Percentiles rank a stretch among this genome's conserved stretches.
Evolutionary conservation across 1,140 invertebrate genomes (phyloP).

Genomic region (Ceratina australensis): DNA sequence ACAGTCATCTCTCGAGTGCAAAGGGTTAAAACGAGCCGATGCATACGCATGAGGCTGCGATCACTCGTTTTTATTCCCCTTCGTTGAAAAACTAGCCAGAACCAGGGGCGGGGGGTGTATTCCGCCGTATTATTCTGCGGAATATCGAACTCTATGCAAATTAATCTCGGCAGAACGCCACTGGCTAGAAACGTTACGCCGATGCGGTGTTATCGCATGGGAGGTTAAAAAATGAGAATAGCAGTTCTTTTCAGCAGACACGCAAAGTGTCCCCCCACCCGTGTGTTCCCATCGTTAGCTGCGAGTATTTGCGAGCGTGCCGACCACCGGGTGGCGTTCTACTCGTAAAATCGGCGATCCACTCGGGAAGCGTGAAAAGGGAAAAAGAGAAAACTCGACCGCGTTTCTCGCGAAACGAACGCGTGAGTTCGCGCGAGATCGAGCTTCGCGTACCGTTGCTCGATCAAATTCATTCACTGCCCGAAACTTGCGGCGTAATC

Average conservation of each 20-base stretch:
- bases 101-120: too few species aligned
- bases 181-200: too few species aligned
- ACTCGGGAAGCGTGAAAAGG: constrained; percentile 19
- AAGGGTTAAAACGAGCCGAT: not conserved
- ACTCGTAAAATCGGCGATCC: constrained; percentile 2
- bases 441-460: constrained; percentile 12
- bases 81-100: not conserved
- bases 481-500: not conserved
- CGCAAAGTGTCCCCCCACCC: too few species aligned
- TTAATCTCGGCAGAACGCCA: too few species aligned
- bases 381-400: constrained; percentile 38
- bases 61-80: not conserved
- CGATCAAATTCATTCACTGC: not conserved
- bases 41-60: constrained; percentile 9
- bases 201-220: too few species aligned
- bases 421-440: constrained; percentile 12
- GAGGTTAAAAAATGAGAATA: too few species aligned
- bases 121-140: too few species aligned
- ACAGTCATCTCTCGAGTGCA: too few species aligned
- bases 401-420: constrained; percentile 26
- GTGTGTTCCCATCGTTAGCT: too few species aligned
- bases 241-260: too few species aligned
- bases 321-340: not conserved
- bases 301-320: too few species aligned
- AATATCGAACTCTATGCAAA: too few species aligned